Percentiles rank a stretch among this genome's conserved stretches.
phyloP scores from a whole-genome alignment of 2,888 invertebrate species.

The Trissolcus brochymenae region DNA sequence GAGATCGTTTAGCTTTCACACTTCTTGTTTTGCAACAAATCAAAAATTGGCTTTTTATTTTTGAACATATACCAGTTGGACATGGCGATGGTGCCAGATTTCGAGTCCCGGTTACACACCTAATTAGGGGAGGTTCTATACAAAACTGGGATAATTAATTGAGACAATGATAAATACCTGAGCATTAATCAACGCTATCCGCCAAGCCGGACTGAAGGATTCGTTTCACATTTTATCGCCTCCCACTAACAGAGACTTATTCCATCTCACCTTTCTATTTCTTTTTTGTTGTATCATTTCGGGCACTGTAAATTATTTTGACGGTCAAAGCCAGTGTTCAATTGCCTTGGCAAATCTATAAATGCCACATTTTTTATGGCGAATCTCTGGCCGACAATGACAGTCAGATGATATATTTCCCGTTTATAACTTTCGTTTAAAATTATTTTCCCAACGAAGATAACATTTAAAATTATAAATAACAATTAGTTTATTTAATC shows the following conservation, averaged over 20 bases:
- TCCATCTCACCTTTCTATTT: constrained; percentile 31
- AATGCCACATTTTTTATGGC: background rate
- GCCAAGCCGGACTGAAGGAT: constrained; percentile 43
- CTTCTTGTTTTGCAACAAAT: constrained; percentile 8
- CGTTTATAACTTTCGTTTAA: too few species aligned
- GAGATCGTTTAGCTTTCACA: constrained; percentile 5
- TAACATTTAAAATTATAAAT: too few species aligned
- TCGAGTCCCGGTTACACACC: constrained; percentile 70
- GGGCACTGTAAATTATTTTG: constrained; percentile 31
- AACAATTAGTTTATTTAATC: too few species aligned
- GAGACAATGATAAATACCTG: constrained; percentile 70
- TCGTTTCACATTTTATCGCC: constrained; percentile 57
- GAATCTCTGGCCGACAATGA: background rate
- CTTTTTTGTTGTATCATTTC: constrained; percentile 24
- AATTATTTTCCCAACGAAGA: too few species aligned
- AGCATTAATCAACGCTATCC: constrained; percentile 64
- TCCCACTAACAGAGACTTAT: constrained; percentile 26
- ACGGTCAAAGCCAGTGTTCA: constrained; percentile 24
- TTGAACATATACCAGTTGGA: constrained; percentile 17
- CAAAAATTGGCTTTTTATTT: background rate
- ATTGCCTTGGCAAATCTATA: background rate
- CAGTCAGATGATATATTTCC: too few species aligned
- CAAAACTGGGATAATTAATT: constrained; percentile 71
- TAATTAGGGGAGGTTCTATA: constrained; percentile 69
- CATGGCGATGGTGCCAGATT: constrained; percentile 70